A percentile compares a stretch with the other conserved stretches of the same genome.
phyloP scores from a whole-genome alignment of 2,113 vertebrate species.

The Reinhardtius hippoglossoides region DNA sequence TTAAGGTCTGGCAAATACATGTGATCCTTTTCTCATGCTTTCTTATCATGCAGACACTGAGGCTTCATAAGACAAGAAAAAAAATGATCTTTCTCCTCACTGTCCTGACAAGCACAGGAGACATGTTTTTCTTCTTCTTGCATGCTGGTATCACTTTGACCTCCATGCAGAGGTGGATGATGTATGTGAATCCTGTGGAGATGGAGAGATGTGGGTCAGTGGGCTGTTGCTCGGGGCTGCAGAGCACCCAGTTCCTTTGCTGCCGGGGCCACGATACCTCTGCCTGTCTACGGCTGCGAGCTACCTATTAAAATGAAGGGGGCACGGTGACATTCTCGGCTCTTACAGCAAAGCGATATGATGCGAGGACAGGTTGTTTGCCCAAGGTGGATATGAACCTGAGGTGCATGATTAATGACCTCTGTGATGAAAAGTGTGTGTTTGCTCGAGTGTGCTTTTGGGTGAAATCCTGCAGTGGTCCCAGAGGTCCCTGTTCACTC shows the following conservation, averaged over 20 bases:
- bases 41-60: not conserved
- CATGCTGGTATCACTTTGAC: slow-evolving; percentile 18
- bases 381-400: slow-evolving; percentile 1
- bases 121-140: slow-evolving; percentile 7
- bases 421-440: slow-evolving; percentile 11
- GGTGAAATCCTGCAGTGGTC: slow-evolving; percentile 33
- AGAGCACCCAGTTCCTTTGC: slow-evolving; percentile 73
- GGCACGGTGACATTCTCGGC: slow-evolving; percentile 3
- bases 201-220: slow-evolving; percentile 75
- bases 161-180: slow-evolving; percentile 18
- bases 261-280: slow-evolving; percentile 46
- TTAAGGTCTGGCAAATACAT: not conserved
- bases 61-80: not conserved
- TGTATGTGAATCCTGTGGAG: slow-evolving; percentile 50
- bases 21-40: not conserved
- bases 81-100: no score
- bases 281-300: slow-evolving; percentile 29
- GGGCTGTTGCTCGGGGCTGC: slow-evolving; percentile 74
- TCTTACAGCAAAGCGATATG: not conserved
- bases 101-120: not conserved
- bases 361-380: not conserved
- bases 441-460: not conserved
- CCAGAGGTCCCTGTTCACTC: slow-evolving; percentile 39
- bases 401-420: slow-evolving; percentile 12
- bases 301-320: slow-evolving; percentile 33